Base-by-base conservation (phyloP, 2,888 invertebrate species). In the Thera britannica region DNA sequence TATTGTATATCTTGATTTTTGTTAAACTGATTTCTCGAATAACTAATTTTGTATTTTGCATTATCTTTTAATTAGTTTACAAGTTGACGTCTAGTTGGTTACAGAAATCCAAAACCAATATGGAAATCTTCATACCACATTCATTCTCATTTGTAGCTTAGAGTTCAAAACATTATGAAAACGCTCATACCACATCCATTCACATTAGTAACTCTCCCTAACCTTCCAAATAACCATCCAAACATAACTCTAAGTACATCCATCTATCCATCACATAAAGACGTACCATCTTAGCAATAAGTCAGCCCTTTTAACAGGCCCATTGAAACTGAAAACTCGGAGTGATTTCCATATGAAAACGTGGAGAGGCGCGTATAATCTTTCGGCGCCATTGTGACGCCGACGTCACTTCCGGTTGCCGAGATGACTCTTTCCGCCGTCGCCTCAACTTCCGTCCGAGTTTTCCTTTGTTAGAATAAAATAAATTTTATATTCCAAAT, bases 381-480 rank as follows among this genome's bases (percentile, higher is more conserved):
- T 72, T 65, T 70, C 73, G 86, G 80, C 88, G 87, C 84, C 87
- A 77, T 75, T 75, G 79, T 81, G 84, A 78, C 82, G 79, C 67
- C 78, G 74, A 79, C 81, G 82, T 86, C 83, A 84, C 83, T 78
- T 83, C 87, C 84, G 81, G 78, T 74, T 72, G 80, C 75, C 69
- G 77, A 77, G 77, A 81, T 79, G 77, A 75, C 79, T 81, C 79
- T 78, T 81, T 80, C 80, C 83, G 80, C 71, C 73, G 76, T 72
- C 80, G 74, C 74, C 69, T 69, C 69, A 71, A 77, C 79, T 79
- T 85, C 84, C 86, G 80, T 73, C 73, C 73, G 68, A 74, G 75
- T 77, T 70, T 79, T 75, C 76, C 76, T 77, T 77, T 75, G 65
- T 36, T 63, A 62, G 60, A 69, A 64, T 34, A 3, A 54, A 44